phyloP scores from a whole-genome alignment of 1,140 invertebrate genomes.

The Hirudo medicinalis region DNA sequence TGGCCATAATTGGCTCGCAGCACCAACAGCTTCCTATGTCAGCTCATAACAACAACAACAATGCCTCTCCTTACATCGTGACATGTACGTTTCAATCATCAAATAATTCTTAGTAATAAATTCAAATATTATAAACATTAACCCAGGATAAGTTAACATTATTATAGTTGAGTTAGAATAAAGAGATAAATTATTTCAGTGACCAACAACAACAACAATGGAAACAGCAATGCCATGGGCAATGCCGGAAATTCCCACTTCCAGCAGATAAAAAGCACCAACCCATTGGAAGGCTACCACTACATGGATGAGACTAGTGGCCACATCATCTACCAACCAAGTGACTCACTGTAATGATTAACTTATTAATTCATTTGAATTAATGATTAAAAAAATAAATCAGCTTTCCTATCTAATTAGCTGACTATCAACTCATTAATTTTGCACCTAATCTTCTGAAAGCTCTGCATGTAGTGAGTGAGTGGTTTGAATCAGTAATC shows the following conservation, averaged over 20 bases:
- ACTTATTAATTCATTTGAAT: neutral
- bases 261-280: neutral
- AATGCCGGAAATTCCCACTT: neutral
- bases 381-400: neutral
- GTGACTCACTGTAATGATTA: neutral
- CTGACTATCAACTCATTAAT: too few relatives aligned
- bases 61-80: neutral
- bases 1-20: constrained; percentile 1
- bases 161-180: too few relatives aligned
- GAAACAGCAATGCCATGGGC: neutral
- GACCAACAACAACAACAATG: neutral
- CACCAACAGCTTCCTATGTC: neutral
- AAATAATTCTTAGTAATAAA: neutral
- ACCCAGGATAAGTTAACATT: too few relatives aligned
- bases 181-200: neutral
- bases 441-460: too few relatives aligned
- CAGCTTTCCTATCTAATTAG: too few relatives aligned
- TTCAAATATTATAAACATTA: too few relatives aligned
- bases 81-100: neutral
- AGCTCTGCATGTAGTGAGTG: too few relatives aligned
- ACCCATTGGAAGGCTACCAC: neutral
- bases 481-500: too few relatives aligned
- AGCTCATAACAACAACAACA: constrained; percentile 1
- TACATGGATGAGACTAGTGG: constrained; percentile 7
- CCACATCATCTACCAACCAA: neutral